phyloP scores from a whole-genome alignment of 2,888 invertebrate species.

The Rotaria magnacalcarata region DNA sequence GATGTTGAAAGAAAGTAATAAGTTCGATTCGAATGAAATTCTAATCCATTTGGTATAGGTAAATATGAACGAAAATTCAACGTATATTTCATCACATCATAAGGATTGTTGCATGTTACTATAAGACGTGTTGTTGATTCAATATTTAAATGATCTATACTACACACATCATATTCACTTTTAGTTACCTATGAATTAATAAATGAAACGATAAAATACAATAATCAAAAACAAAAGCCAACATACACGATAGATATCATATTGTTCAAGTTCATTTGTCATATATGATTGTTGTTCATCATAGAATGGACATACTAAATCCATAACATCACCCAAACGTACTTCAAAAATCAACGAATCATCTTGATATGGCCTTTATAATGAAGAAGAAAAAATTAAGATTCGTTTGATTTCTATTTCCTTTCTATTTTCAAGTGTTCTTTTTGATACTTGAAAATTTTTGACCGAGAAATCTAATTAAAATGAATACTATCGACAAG shows the following conservation, averaged over 20 bases:
- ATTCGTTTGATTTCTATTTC: constrained; percentile 16
- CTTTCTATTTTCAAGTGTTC: background rate
- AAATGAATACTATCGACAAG: background rate
- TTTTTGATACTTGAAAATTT: background rate
- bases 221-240: background rate
- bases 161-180: constrained; percentile 4
- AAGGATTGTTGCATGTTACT: background rate
- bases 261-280: constrained; percentile 15
- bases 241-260: constrained; percentile 32
- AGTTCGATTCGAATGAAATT: background rate
- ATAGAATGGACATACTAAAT: constrained; percentile 26
- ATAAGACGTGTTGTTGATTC: background rate
- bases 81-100: constrained; percentile 34
- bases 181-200: background rate
- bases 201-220: background rate
- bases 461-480: background rate
- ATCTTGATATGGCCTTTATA: constrained; percentile 9
- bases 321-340: constrained; percentile 6
- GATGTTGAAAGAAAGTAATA: constrained; percentile 18
- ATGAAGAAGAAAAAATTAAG: background rate
- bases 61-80: constrained; percentile 27
- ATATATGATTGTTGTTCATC: constrained; percentile 25
- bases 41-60: constrained; percentile 25
- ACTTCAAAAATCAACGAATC: constrained; percentile 11
- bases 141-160: background rate